phyloP scores from a whole-genome alignment of 1,140 invertebrate genomes.

The Octopus bimaculoides region DNA sequence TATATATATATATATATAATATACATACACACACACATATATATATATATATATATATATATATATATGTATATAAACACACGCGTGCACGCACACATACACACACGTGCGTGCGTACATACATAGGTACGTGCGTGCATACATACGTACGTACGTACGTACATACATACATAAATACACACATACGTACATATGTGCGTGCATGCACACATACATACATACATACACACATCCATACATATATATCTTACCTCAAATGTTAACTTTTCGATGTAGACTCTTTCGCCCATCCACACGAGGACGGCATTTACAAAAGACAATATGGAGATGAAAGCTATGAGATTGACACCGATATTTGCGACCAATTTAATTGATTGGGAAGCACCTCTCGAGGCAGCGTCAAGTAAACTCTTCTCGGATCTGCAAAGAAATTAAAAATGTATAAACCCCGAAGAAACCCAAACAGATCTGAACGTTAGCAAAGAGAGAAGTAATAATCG shows the following conservation, averaged over 20 bases:
- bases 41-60: slow-evolving; percentile 4
- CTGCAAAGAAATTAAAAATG: slow-evolving; percentile 57
- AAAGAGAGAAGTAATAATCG: too few species aligned
- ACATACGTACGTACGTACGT: too few species aligned
- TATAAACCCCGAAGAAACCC: too few species aligned
- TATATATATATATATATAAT: neutral
- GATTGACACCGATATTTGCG: slow-evolving; percentile 83
- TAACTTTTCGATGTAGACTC: slow-evolving; percentile 66
- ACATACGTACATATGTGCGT: too few species aligned
- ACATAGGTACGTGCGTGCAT: too few species aligned
- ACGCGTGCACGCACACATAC: too few species aligned
- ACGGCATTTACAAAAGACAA: slow-evolving; percentile 79
- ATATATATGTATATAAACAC: neutral
- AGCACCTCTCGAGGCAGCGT: slow-evolving; percentile 87
- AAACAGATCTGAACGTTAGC: too few species aligned
- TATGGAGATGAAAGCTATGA: slow-evolving; percentile 88
- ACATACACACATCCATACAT: too few species aligned
- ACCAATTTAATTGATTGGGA: slow-evolving; percentile 77
- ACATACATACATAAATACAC: too few species aligned
- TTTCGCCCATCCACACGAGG: slow-evolving; percentile 73
- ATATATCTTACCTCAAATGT: slow-evolving; percentile 45
- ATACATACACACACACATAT: neutral
- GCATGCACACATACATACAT: too few species aligned
- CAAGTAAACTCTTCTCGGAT: slow-evolving; percentile 76
- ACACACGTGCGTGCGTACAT: too few species aligned